phyloP scores from a whole-genome alignment of 2,888 invertebrate genomes.

The Drepana falcataria region DNA sequence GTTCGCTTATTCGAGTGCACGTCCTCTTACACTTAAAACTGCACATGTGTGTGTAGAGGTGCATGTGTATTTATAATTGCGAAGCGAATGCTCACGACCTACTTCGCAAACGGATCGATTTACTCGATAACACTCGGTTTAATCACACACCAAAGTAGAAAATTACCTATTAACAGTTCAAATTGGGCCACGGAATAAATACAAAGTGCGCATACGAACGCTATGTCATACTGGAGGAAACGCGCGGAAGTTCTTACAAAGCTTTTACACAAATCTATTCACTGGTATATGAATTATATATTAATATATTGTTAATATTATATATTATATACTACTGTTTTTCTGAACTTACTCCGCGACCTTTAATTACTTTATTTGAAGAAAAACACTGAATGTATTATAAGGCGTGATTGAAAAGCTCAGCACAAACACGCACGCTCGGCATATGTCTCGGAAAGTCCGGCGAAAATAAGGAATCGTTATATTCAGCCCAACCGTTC shows the following conservation, averaged over 20 bases:
- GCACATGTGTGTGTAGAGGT: neutral
- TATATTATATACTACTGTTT: too few species aligned
- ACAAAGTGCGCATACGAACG: neutral
- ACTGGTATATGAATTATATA: too few species aligned
- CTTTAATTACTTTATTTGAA: too few species aligned
- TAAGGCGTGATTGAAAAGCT: too few species aligned
- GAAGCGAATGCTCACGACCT: slow-evolving; percentile 23
- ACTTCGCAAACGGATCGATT: slow-evolving; percentile 41
- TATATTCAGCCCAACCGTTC: too few species aligned
- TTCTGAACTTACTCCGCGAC: too few species aligned
- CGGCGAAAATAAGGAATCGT: too few species aligned
- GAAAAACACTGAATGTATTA: too few species aligned
- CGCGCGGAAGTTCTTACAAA: neutral
- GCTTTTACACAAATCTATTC: too few species aligned
- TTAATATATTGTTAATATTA: too few species aligned
- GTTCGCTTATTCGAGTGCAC: neutral
- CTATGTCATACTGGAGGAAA: neutral
- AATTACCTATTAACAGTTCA: slow-evolving; percentile 29
- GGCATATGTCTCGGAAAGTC: too few species aligned
- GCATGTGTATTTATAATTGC: slow-evolving; percentile 4
- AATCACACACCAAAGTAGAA: slow-evolving; percentile 31
- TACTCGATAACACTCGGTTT: slow-evolving; percentile 36
- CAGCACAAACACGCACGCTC: too few species aligned
- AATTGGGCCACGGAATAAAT: slow-evolving; percentile 8
- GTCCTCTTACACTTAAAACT: neutral